Conservation (phyloP, 2,797 vertebrate genomes). For the Protosalanx chinensis region DNA sequence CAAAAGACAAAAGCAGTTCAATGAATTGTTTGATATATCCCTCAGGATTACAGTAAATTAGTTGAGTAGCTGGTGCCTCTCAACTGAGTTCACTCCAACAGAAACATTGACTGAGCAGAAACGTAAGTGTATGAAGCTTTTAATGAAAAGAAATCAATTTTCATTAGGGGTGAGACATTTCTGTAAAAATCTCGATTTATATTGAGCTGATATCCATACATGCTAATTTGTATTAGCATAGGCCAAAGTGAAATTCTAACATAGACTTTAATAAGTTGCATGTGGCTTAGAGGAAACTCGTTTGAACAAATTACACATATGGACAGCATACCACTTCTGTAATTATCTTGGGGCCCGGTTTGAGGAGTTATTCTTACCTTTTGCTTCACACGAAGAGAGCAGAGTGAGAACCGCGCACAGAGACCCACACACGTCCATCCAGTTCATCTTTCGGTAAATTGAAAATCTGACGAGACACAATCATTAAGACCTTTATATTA, state of each 20-base stretch:
- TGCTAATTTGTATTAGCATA: too few relatives aligned
- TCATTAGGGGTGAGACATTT: not conserved
- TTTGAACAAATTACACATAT: not conserved
- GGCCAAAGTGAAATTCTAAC: not conserved
- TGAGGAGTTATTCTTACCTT: conserved; percentile 43
- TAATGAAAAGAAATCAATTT: not conserved
- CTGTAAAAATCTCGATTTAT: not conserved
- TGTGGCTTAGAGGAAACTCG: not conserved
- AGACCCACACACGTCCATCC: conserved; percentile 20
- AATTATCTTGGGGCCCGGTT: not conserved
- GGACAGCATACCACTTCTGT: not conserved
- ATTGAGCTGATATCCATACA: not conserved
- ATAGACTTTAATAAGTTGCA: not conserved
- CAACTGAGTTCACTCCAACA: not conserved
- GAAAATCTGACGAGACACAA: not conserved
- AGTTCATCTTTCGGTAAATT: conserved; percentile 26
- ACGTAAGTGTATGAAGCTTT: not conserved
- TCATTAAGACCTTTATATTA: not conserved
- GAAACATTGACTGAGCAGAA: not conserved
- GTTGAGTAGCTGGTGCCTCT: not conserved
- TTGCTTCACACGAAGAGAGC: conserved; percentile 41
- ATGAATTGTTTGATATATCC: conserved; percentile 2
- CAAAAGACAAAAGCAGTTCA: conserved; percentile 1
- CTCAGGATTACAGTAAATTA: conserved; percentile 3
- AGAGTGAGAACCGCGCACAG: conserved; percentile 37